A percentile compares a stretch with the other conserved stretches of the same genome.
These are phyloP conservation scores for Leptoteleia sp. DNA, from an alignment of 1,140 invertebrate species.

Conservation along the genomic window DNA sequence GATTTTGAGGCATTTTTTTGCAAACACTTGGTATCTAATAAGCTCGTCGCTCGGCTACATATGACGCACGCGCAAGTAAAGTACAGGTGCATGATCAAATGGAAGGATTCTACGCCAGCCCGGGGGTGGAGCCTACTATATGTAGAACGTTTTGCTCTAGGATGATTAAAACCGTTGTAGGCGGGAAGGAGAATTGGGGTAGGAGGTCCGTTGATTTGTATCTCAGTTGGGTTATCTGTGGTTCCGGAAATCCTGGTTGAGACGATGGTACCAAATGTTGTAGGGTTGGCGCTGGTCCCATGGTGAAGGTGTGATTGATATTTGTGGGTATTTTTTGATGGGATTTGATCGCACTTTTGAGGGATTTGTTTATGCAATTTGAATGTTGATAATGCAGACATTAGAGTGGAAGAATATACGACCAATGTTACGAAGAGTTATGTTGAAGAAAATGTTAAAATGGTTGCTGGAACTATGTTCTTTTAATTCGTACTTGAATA, in stretches of 20 bases:
- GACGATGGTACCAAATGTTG: slow-evolving; percentile 8
- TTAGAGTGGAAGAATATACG: too few relatives aligned
- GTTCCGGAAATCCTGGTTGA: slow-evolving; percentile 6
- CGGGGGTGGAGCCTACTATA: slow-evolving; percentile 61
- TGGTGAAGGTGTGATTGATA: too few relatives aligned
- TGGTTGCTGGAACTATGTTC: too few relatives aligned
- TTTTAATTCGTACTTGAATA: too few relatives aligned
- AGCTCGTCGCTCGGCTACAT: slow-evolving; percentile 7
- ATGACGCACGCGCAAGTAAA: slow-evolving; percentile 63
- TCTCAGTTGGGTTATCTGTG: slow-evolving; percentile 5
- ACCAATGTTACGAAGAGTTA: too few relatives aligned
- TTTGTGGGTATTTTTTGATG: too few relatives aligned
- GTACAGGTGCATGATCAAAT: slow-evolving; percentile 58
- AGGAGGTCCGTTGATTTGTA: slow-evolving; percentile 17
- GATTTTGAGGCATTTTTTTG: too few relatives aligned
- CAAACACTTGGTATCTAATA: slow-evolving; percentile 7
- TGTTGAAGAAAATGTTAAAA: too few relatives aligned
- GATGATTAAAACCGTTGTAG: slow-evolving; percentile 40
- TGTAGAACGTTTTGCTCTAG: slow-evolving; percentile 52
- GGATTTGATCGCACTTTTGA: too few relatives aligned
- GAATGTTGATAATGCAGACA: too few relatives aligned
- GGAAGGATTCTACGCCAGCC: slow-evolving; percentile 63
- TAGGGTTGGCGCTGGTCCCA: too few relatives aligned
- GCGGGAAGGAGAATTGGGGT: slow-evolving; percentile 13
- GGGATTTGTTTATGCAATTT: too few relatives aligned